Base-by-base conservation (phyloP, 1,140 invertebrate genomes). In the Whitmania pigra region DNA sequence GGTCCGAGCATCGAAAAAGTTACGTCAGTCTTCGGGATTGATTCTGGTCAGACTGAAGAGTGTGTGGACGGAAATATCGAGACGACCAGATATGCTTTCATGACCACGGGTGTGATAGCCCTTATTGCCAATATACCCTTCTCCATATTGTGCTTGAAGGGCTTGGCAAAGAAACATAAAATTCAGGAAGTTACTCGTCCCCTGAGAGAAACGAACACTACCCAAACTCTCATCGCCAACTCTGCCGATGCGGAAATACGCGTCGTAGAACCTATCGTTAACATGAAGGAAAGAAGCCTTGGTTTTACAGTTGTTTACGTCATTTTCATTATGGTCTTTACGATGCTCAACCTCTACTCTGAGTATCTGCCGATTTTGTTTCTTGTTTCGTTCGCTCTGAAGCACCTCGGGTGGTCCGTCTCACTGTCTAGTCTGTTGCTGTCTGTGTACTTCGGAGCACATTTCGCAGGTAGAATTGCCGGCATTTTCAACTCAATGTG, bases 401-500 rank as follows among this genome's bases (percentile, higher is more conserved):
- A 70, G 53, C 49, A 70, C 53, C 69, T 70, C 27, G n/a, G 29
- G 9, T 70, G 69, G 69, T 49, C 31, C 22, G 69, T 70, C n/a
- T 4, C 43, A n/a, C 20, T 43, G n/a, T 40, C 69, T 5, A 70
- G 31, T 15, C 22, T 70, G 6, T 15, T 70, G n/a, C 20, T 70
- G 40, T 36, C 49, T 0, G n/a, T 70, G 5, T 70, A 49, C 43
- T 70, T 49, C 18, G 49, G 69, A 25, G 49, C 49, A 18, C 69
- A 49, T n/a, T 70, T 43, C 11, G 36, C 49, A 0, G 53, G 69
- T 53, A 36, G 69, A 20, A 22, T 70, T n/a, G 7, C 53, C 27
- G 69, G 43, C 29, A 29, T 70, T 53, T 49, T 49, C 17, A 20
- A 53, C 7, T 70, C 69, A 2, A 54, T 70, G 18, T 36, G 40